phyloP scores from a whole-genome alignment of 2,888 invertebrate species.

The Villa cingulata region DNA sequence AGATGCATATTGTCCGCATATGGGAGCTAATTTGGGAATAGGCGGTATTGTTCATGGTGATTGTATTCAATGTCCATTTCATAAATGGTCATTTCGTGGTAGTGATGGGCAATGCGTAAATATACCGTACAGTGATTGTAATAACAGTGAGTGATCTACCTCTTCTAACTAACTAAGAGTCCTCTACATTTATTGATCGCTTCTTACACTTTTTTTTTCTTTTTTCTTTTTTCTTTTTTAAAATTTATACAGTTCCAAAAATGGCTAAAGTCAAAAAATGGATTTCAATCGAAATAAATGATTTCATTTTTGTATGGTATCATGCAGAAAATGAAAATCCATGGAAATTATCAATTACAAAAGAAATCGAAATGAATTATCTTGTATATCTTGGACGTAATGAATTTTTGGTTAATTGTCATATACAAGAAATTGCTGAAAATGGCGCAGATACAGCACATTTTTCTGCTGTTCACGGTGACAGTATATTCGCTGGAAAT shows the following conservation, averaged over 20 bases:
- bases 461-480: slow-evolving; percentile 59
- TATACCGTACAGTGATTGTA: slow-evolving; percentile 56
- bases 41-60: slow-evolving; percentile 65
- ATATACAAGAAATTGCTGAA: slow-evolving; percentile 71
- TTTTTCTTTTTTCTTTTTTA: slow-evolving; percentile 3
- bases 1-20: slow-evolving; percentile 81
- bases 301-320: slow-evolving; percentile 69
- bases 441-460: slow-evolving; percentile 81
- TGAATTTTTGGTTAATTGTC: slow-evolving; percentile 61
- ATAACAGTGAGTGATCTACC: neutral
- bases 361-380: slow-evolving; percentile 39
- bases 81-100: slow-evolving; percentile 70
- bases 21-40: slow-evolving; percentile 74
- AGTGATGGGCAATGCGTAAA: slow-evolving; percentile 55
- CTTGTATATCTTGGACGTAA: slow-evolving; percentile 64
- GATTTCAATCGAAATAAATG: slow-evolving; percentile 53
- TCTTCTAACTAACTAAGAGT: neutral
- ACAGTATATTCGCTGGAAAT: slow-evolving; percentile 42
- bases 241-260: slow-evolving; percentile 45
- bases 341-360: slow-evolving; percentile 49
- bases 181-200: too few species aligned
- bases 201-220: neutral
- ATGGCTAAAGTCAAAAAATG: slow-evolving; percentile 56
- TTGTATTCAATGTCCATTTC: slow-evolving; percentile 80
- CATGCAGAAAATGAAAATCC: slow-evolving; percentile 59